phyloP scores from a whole-genome alignment of 1,140 invertebrate species.

The Acromyrmex charruanus region DNA sequence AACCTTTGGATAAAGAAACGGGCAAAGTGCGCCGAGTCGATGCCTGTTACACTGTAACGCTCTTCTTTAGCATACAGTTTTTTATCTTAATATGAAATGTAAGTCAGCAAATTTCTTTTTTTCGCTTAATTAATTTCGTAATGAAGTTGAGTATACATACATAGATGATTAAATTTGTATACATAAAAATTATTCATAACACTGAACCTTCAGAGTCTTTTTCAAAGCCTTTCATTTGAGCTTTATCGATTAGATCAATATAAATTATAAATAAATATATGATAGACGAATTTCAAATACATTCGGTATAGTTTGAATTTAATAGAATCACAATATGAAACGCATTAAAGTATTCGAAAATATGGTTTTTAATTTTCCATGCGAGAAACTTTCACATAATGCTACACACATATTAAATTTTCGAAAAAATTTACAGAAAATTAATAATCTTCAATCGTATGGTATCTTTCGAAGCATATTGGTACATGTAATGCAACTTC shows the following conservation, averaged over 20 bases:
- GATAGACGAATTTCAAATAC: not conserved
- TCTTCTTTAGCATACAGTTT: not conserved
- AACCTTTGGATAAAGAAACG: conserved; percentile 44
- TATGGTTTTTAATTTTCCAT: conserved; percentile 14
- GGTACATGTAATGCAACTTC: no score
- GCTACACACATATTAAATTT: not conserved
- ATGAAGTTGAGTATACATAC: not conserved
- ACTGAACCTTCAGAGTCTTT: not conserved
- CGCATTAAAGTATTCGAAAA: not conserved
- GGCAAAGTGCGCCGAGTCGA: not conserved
- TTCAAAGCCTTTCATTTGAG: not conserved
- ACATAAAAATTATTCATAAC: no score
- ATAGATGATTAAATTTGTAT: not conserved
- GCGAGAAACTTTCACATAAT: not conserved
- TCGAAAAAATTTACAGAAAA: no score
- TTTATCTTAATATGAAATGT: conserved; percentile 14
- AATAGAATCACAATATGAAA: conserved; percentile 8
- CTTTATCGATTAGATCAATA: not conserved
- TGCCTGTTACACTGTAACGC: not conserved
- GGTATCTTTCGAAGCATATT: no score
- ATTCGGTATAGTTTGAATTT: not conserved
- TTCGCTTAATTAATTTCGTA: not conserved
- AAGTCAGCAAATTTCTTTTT: not conserved
- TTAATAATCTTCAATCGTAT: no score
- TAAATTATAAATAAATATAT: not conserved